Evolutionary conservation across 2,888 invertebrate species (phyloP).

Genomic region (Balanococcus diminutus): DNA sequence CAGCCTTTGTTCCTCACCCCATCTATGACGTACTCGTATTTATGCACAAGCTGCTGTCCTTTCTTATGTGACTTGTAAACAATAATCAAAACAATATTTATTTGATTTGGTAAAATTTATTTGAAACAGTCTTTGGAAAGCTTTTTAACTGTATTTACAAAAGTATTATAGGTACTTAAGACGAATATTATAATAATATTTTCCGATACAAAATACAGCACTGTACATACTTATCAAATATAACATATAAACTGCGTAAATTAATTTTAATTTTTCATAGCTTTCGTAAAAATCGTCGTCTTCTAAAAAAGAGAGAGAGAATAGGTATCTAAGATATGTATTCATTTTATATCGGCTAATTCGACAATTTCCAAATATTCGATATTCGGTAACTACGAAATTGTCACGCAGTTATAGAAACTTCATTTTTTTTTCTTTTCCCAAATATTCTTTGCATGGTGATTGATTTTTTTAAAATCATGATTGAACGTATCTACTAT

Average conservation of each 20-base stretch:
- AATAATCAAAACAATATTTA: background rate
- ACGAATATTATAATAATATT: slow-evolving; percentile 41
- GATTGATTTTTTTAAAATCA: background rate
- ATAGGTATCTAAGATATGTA: slow-evolving; percentile 45
- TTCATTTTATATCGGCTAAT: background rate
- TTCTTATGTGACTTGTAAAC: too few species aligned
- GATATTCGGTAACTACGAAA: background rate
- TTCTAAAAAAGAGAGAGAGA: background rate
- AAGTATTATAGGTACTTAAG: slow-evolving; percentile 40
- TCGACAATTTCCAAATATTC: slow-evolving; percentile 4
- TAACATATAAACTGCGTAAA: slow-evolving; percentile 21
- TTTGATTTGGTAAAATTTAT: slow-evolving; percentile 35
- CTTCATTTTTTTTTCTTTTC: too few species aligned
- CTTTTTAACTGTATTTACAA: slow-evolving; percentile 46
- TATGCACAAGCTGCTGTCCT: too few species aligned
- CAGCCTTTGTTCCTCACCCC: too few species aligned
- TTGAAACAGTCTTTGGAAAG: slow-evolving; percentile 45
- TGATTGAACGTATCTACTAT: background rate
- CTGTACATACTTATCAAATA: slow-evolving; percentile 32
- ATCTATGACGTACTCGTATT: too few species aligned
- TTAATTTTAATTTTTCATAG: background rate
- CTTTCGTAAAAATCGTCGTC: slow-evolving; percentile 11
- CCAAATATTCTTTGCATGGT: background rate
- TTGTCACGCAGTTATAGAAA: background rate
- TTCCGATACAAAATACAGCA: slow-evolving; percentile 27